These are phyloP conservation scores for Diarsia dahlii DNA, from an alignment of 2,888 invertebrate genomes.

Conservation along the genomic window DNA sequence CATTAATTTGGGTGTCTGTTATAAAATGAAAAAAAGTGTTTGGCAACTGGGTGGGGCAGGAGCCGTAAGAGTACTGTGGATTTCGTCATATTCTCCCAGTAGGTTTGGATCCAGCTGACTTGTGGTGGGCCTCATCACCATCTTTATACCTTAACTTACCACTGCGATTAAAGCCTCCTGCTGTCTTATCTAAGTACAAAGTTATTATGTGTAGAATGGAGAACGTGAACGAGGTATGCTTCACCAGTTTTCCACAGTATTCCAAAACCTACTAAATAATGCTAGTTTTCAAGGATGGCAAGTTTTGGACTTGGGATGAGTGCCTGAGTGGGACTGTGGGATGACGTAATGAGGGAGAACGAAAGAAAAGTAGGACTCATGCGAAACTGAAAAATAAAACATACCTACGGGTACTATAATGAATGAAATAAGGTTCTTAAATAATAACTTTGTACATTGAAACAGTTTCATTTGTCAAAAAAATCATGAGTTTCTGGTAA, in stretches of 20 bases:
- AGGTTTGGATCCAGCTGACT: neutral
- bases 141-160: too few species aligned
- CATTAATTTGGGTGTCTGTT: too few species aligned
- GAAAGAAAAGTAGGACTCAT: neutral
- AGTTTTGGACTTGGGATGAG: neutral
- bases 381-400: too few species aligned
- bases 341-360: neutral
- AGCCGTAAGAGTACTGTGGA: too few species aligned
- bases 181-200: neutral
- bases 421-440: neutral
- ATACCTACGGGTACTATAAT: neutral
- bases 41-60: too few species aligned
- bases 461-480: neutral
- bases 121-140: neutral
- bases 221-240: neutral
- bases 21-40: too few species aligned
- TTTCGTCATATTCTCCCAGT: neutral
- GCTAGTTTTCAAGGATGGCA: constrained; percentile 32
- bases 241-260: neutral
- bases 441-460: neutral
- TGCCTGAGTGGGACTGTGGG: neutral
- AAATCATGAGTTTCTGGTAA: neutral
- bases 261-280: constrained; percentile 22
- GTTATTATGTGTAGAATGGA: neutral
- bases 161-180: neutral